Conservation (phyloP, 2,113 vertebrate genomes). For the Tringa solitaria region DNA sequence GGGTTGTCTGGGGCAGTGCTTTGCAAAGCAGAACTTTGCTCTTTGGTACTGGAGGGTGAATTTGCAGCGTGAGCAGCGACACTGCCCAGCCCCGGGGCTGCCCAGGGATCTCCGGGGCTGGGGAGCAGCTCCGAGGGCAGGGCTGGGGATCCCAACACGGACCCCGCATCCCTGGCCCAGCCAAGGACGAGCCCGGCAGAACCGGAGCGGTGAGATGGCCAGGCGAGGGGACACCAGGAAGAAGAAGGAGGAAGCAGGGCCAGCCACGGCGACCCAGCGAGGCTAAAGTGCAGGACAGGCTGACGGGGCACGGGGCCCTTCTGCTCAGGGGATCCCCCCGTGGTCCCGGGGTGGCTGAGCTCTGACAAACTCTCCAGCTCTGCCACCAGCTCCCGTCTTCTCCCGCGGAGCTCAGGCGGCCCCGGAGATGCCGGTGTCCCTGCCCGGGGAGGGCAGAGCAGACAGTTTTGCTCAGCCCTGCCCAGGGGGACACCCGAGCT, state of each 20-base stretch:
- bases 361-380: background rate
- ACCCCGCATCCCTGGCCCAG: background rate
- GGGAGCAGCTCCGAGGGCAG: background rate
- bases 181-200: background rate
- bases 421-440: background rate
- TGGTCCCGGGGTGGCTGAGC: background rate
- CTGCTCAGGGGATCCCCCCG: background rate
- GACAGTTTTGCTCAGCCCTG: background rate
- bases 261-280: background rate
- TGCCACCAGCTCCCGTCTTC: background rate
- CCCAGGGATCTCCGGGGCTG: background rate
- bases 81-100: background rate
- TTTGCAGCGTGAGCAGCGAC: background rate
- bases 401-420: background rate
- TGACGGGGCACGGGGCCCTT: background rate
- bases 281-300: slow-evolving; percentile 18
- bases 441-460: background rate
- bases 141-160: background rate
- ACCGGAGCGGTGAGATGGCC: background rate
- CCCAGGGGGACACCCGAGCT: background rate
- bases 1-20: background rate
- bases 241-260: background rate
- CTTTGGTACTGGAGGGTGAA: background rate
- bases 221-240: background rate
- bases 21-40: slow-evolving; percentile 30